Base-by-base conservation (phyloP, 2,888 invertebrate genomes). In the Ditula angustiorana region DNA sequence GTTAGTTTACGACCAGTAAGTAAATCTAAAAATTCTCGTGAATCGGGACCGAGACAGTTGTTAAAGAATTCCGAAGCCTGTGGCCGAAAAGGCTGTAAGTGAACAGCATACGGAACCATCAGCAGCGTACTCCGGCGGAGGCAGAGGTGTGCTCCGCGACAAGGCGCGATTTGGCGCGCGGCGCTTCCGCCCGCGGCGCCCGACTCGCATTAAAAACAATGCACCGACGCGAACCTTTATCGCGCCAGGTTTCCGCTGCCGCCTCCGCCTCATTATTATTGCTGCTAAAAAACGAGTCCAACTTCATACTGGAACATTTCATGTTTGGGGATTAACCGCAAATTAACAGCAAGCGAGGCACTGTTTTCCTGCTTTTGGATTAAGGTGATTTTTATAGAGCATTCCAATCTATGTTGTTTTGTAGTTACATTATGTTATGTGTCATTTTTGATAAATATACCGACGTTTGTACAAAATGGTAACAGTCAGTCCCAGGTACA, bases 141-240 rank as follows among this genome's bases (percentile, higher is more conserved):
- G 30, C 61, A 49, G 55, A 61, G 61, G 61, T 61, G 55, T 61
- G 52, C 30, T 49, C 61, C 52, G 67, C 68, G 61, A 58, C 71
- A 69, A 58, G 71, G 64, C 73, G 69, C 69, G 71, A 59, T 70
- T 64, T 77, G 79, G 77, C 79, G 77, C 78, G 76, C 74, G 66
- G 67, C 69, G 66, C 71, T 77, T 78, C 80, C 80, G 80, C 72
- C 53, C 53, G 62, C 62, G 62, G 56, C 63, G 59, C 50, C 60
- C 46, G 57, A 47, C 59, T 35, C 57, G 60, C 58, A 67, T 74
- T 73, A 76, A 77, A 78, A 77, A 77, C 77, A 78, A 77, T 74
- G 74, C 74, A 65, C 72, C 74, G 71, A 73, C 68, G 75, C 71
- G 77, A 76, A 74, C 77, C 77, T 77, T 79, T 76, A 78, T 72